Base-by-base conservation (phyloP, 1,140 invertebrate genomes). In the Drosophila gunungcola region DNA sequence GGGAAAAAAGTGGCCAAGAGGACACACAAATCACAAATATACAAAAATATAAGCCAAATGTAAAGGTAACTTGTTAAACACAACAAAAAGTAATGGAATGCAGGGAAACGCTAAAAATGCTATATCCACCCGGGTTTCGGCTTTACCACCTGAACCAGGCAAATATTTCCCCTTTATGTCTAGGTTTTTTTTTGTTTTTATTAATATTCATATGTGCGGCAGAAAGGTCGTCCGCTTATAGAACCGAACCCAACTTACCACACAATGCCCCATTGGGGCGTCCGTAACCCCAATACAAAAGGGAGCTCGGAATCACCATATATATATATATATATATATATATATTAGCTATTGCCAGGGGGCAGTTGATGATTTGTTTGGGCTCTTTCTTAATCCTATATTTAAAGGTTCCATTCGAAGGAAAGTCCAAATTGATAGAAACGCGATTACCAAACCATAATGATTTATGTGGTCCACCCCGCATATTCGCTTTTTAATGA, bases 11-110 rank as follows among this genome's bases (percentile, higher is more conserved):
- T 54, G 27, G 49, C 58, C 55, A 60, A 67, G 21, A 53, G 65
- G 39, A 75, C 53, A 60, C 62, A 57, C 55, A 80, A 56, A 62
- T 62, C 41, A 78, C 54, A 60, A 43, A 77, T 55, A 77, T 55
- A 77, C 39, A 52, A 68, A 55, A 72, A 42, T 49, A 70, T 72
- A 54, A 73, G 57, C 46, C 76, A 56, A 79, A 80, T 42, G 57
- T 67, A 85, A 85, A 48, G 45, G 81, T 77, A 76, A 77, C 76
- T 85, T 80, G 65, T 85, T 86, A 84, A 84, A 73, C 84, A 67
- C 70, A 73, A 73, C 48, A 75, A 78, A 76, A 41, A 51, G 53
- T 25, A 62, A 69, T 41, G 57, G 55, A 61, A 68, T 60, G 65
- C 69, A 45, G 49, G 70, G 60, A 80, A 80, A 80, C 39, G 46